These are phyloP conservation scores for Acronicta aceris DNA, from an alignment of 2,888 invertebrate genomes.

Conservation along the genomic window DNA sequence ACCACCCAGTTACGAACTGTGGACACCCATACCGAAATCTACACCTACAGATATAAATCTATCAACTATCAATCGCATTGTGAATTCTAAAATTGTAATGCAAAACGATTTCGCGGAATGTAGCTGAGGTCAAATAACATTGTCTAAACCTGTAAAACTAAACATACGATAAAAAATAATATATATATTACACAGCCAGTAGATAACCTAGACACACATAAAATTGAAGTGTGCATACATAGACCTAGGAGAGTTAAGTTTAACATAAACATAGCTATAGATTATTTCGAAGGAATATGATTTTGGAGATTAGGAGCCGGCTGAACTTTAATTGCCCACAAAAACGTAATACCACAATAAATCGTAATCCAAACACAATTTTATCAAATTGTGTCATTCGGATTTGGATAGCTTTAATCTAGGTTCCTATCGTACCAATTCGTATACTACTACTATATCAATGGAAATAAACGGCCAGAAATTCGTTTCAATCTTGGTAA, in stretches of 20 bases:
- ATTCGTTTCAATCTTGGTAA: too few relatives aligned
- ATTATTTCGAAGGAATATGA: too few relatives aligned
- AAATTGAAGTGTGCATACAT: constrained; percentile 27
- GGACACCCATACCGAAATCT: constrained; percentile 12
- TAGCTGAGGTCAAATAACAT: constrained; percentile 34
- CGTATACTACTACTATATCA: too few relatives aligned
- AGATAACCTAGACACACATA: constrained; percentile 56
- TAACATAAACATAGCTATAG: background rate
- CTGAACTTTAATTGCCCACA: too few relatives aligned
- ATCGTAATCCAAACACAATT: too few relatives aligned
- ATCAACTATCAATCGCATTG: constrained; percentile 5
- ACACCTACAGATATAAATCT: background rate
- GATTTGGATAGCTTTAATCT: too few relatives aligned
- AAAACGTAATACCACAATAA: too few relatives aligned
- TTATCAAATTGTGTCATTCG: too few relatives aligned
- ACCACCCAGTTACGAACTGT: constrained; percentile 33
- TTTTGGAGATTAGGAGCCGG: too few relatives aligned
- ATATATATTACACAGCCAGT: constrained; percentile 28
- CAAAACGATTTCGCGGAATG: constrained; percentile 24
- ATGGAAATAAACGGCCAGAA: too few relatives aligned
- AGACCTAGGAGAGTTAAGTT: constrained; percentile 19
- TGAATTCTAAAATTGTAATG: constrained; percentile 16
- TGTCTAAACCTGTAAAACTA: constrained; percentile 34
- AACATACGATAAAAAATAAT: constrained; percentile 38
- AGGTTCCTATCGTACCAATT: too few relatives aligned